Conservation (phyloP, 2,797 vertebrate species). For the Fistularia commersonii region DNA sequence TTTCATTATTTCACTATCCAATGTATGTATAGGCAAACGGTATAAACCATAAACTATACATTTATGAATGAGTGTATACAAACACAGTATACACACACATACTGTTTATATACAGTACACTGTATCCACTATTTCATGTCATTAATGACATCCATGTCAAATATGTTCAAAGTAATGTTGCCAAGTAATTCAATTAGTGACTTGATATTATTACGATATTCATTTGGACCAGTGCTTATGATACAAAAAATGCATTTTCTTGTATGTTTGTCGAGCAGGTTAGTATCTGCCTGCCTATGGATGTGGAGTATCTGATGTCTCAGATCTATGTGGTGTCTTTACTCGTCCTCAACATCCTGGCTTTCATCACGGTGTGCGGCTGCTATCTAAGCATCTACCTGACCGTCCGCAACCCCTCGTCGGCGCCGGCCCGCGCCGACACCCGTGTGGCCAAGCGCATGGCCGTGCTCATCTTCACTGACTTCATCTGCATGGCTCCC, state of each 20-base stretch:
- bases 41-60: too few species aligned
- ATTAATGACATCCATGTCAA: too few species aligned
- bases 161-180: too few species aligned
- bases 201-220: too few species aligned
- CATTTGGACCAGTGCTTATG: too few species aligned
- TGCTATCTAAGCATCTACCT: constrained; percentile 94
- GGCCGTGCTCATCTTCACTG: constrained; percentile 95
- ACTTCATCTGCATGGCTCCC: constrained; percentile 96
- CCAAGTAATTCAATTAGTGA: too few species aligned
- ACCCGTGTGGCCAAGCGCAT: constrained; percentile 90
- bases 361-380: constrained; percentile 85
- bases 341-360: constrained; percentile 87
- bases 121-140: too few species aligned
- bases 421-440: constrained; percentile 81
- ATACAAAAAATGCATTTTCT: neutral
- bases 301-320: constrained; percentile 80
- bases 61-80: too few species aligned
- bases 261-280: constrained; percentile 54
- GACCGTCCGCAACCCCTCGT: constrained; percentile 85
- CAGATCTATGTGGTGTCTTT: constrained; percentile 86
- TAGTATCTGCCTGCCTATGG: constrained; percentile 98
- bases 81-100: too few species aligned
- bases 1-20: too few species aligned
- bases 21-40: too few species aligned
- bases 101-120: too few species aligned